Evolutionary conservation across 2,797 vertebrate species (phyloP).

Genomic region (Rhabdomys pumilio): DNA sequence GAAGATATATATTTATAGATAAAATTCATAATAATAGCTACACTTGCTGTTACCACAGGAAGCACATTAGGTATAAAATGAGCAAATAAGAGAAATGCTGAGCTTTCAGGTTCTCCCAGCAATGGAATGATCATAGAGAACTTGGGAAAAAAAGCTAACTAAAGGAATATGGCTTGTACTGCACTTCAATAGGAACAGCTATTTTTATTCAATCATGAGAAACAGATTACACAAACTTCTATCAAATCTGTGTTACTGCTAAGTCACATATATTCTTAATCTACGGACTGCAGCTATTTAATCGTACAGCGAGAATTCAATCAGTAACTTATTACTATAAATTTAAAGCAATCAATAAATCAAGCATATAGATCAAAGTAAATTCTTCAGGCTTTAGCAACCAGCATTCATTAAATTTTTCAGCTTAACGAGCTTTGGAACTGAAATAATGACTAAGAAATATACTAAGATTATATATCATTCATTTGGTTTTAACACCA

Average conservation of each 20-base stretch:
- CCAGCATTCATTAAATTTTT: slow-evolving; percentile 58
- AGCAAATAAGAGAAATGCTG: slow-evolving; percentile 79
- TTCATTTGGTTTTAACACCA: background rate
- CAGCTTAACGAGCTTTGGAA: slow-evolving; percentile 27
- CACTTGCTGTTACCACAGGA: slow-evolving; percentile 58
- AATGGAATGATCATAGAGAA: slow-evolving; percentile 67
- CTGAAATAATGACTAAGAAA: slow-evolving; percentile 27
- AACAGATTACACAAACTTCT: slow-evolving; percentile 63
- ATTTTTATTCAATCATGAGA: slow-evolving; percentile 68
- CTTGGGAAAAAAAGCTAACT: slow-evolving; percentile 72
- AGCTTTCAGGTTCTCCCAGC: slow-evolving; percentile 64
- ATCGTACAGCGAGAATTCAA: slow-evolving; percentile 73
- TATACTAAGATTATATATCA: background rate
- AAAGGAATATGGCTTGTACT: slow-evolving; percentile 64
- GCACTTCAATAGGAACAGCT: slow-evolving; percentile 76
- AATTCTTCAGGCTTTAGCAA: slow-evolving; percentile 42
- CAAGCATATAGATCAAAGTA: slow-evolving; percentile 68
- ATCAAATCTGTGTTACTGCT: slow-evolving; percentile 65
- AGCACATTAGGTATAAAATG: slow-evolving; percentile 77
- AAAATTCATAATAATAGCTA: slow-evolving; percentile 70
- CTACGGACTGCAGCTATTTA: slow-evolving; percentile 69
- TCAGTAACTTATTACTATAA: slow-evolving; percentile 48
- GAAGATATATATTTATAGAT: slow-evolving; percentile 58
- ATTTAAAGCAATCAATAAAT: slow-evolving; percentile 75
- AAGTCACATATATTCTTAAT: slow-evolving; percentile 75